These are phyloP conservation scores for Sarcophaga bullata DNA, from an alignment of 1,140 invertebrate genomes.

Conservation along the genomic window DNA sequence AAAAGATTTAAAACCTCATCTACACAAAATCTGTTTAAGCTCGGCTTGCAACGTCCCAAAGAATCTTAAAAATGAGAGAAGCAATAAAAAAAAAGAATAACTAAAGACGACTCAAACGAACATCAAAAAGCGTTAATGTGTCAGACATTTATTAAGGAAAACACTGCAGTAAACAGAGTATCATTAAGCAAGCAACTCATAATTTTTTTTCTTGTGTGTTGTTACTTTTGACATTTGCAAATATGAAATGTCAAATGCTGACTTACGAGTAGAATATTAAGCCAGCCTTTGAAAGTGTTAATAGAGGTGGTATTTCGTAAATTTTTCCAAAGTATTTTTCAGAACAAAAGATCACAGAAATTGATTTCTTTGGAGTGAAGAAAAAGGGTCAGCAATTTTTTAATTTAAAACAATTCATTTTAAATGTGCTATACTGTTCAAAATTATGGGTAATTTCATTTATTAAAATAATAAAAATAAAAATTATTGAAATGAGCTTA, in stretches of 20 bases:
- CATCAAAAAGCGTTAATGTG: conserved; percentile 19
- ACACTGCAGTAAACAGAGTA: neutral
- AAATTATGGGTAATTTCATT: no score
- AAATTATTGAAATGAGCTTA: no score
- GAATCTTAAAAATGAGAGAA: neutral
- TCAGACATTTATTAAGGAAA: neutral
- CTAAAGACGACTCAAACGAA: neutral
- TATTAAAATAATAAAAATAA: no score
- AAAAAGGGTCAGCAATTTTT: neutral
- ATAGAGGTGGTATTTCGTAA: neutral
- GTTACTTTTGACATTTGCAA: conserved; percentile 15
- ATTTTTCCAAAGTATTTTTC: neutral
- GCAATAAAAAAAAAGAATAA: neutral
- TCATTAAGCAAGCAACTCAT: no score
- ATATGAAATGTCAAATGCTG: neutral
- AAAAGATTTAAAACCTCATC: neutral
- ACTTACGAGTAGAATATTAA: neutral
- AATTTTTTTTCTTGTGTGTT: no score
- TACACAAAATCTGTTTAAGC: neutral
- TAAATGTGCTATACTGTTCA: no score
- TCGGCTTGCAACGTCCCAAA: neutral
- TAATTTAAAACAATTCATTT: no score
- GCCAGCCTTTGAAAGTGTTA: neutral
- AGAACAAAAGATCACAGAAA: neutral
- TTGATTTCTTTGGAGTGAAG: conserved; percentile 4